Conservation (phyloP, 2,797 vertebrate species). For the Pampus argenteus region DNA sequence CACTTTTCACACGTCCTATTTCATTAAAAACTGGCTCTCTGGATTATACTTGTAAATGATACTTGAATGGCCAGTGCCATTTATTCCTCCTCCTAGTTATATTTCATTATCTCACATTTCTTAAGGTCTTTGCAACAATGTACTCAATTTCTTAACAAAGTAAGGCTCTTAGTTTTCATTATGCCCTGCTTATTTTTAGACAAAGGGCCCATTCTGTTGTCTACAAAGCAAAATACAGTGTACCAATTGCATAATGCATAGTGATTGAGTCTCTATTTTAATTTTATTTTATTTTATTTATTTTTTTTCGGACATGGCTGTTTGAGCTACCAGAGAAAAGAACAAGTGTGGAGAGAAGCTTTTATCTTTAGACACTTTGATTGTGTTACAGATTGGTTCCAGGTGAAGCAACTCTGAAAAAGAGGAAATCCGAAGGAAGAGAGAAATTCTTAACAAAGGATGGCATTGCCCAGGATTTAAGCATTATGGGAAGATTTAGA, state of each 20-base stretch:
- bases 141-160: constrained; percentile 59
- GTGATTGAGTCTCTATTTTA: constrained; percentile 74
- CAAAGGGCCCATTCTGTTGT: constrained; percentile 68
- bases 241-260: constrained; percentile 73
- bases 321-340: constrained; percentile 63
- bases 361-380: constrained; percentile 84
- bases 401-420: constrained; percentile 77
- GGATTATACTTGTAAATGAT: constrained; percentile 49
- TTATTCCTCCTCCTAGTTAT: constrained; percentile 34
- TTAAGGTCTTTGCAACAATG: constrained; percentile 42
- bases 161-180: constrained; percentile 55
- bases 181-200: constrained; percentile 60
- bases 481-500: constrained; percentile 63
- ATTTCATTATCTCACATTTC: constrained; percentile 52
- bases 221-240: constrained; percentile 58
- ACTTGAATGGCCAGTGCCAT: constrained; percentile 23
- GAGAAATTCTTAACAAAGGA: constrained; percentile 61
- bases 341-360: constrained; percentile 77
- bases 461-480: constrained; percentile 68
- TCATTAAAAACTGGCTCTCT: constrained; percentile 24
- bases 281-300: constrained; percentile 62
- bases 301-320: constrained; percentile 71
- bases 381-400: constrained; percentile 87
- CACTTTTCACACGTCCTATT: constrained; percentile 36
- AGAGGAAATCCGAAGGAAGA: constrained; percentile 63